Percentiles rank a stretch among this genome's conserved stretches.
These are phyloP conservation scores for Nemapogon koenigi DNA, from an alignment of 2,888 invertebrate species.

Conservation along the genomic window DNA sequence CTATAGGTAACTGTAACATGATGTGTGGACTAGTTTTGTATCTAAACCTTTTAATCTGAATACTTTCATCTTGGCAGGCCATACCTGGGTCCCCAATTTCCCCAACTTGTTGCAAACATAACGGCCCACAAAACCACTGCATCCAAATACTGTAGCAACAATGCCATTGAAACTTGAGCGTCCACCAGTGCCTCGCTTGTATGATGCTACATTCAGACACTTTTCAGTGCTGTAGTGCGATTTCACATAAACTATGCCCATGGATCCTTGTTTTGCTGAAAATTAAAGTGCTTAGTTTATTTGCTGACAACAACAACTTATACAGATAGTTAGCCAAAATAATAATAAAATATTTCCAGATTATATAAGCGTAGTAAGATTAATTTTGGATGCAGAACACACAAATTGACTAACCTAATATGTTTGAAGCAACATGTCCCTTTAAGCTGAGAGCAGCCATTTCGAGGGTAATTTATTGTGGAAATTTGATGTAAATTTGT, in stretches of 20 bases:
- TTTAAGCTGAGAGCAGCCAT: constrained; percentile 50
- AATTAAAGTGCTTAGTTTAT: constrained; percentile 14
- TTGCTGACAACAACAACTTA: constrained; percentile 7
- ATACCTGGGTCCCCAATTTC: constrained; percentile 81
- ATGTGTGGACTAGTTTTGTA: too few relatives aligned
- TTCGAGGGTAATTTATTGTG: constrained; percentile 29
- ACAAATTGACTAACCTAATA: constrained; percentile 36
- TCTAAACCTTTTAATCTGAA: too few relatives aligned
- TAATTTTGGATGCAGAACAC: not conserved
- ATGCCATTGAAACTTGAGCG: constrained; percentile 96
- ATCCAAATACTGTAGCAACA: constrained; percentile 98
- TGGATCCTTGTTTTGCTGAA: constrained; percentile 42
- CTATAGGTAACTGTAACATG: too few relatives aligned
- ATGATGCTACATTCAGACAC: constrained; percentile 67
- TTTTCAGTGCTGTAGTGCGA: constrained; percentile 60
- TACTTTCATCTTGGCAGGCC: too few relatives aligned
- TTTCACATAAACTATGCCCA: constrained; percentile 52
- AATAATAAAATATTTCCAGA: constrained; percentile 15
- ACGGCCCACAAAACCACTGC: constrained; percentile 87
- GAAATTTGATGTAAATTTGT: too few relatives aligned
- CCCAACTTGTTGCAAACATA: constrained; percentile 90
- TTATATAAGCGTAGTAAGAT: constrained; percentile 42
- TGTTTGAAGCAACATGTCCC: constrained; percentile 39
- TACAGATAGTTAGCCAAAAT: constrained; percentile 1
- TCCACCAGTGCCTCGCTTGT: constrained; percentile 88